These are phyloP conservation scores for Fukomys damarensis DNA, from an alignment of 2,113 vertebrate genomes.

Conservation along the genomic window DNA sequence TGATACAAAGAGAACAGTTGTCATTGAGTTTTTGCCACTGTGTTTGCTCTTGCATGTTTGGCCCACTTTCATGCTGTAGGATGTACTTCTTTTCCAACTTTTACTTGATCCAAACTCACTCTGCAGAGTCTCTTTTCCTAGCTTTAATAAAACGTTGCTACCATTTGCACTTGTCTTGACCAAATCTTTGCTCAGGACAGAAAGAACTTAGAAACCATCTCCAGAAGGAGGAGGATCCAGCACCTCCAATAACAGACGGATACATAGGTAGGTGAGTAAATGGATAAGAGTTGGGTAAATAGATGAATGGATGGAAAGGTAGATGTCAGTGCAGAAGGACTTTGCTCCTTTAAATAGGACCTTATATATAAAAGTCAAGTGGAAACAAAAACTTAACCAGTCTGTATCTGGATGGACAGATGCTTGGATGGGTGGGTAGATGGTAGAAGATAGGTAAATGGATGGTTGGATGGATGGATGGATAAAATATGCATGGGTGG, in stretches of 20 bases:
- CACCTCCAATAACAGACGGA: neutral
- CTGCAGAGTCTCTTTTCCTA: neutral
- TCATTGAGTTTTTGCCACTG: neutral
- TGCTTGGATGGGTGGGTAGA: neutral
- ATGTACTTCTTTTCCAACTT: neutral
- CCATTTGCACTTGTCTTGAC: neutral
- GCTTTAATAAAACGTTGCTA: neutral
- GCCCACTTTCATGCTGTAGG: neutral
- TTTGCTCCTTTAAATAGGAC: neutral
- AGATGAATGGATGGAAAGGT: too few relatives aligned
- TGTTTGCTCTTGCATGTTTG: neutral
- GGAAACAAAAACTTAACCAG: neutral
- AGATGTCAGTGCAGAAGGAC: neutral
- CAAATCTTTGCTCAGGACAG: neutral
- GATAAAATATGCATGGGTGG: neutral
- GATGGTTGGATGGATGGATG: too few relatives aligned
- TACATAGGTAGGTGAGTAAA: neutral
- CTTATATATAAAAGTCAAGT: neutral
- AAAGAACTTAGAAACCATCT: neutral
- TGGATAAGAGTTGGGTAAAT: neutral
- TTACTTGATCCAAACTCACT: neutral
- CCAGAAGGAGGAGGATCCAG: neutral
- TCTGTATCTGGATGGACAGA: neutral
- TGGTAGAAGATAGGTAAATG: neutral
- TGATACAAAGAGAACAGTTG: neutral